Evolutionary conservation across 2,888 invertebrate species (phyloP), one percentile per base, ranked within the genome.

Genomic region (Quadroppia sp.): DNA sequence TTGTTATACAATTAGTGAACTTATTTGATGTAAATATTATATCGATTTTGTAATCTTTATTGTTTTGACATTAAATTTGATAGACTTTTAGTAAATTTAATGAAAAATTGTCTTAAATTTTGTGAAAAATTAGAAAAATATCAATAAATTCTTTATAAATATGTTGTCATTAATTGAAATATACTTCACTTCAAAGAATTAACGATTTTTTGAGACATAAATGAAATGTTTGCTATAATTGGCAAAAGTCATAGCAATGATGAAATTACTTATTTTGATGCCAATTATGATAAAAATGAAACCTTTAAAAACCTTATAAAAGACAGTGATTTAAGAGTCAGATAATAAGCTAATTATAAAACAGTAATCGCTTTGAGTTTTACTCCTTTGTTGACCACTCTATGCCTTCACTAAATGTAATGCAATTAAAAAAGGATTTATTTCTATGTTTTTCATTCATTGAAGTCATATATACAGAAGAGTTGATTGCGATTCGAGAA

Each of bases 371-470:
- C 1, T 23, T 50, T 50, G 50, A 50, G 53, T 23, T 53, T 11
- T 6, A 25, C 25, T 28, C 61, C n/a, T 64, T 36, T 36, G 59
- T 20, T 36, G 36, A 64, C 61, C 36, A 64, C 9, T 64, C 36
- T 64, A 64, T 64, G 11, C 7, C 1, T 64, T 36, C 11, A 17
- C 17, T 59, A 30, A 25, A 59, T 32, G 11, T 11, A 64, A 64
- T 64, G 1, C 61, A 64, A 64, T 64, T 36, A 36, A 64, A 64
- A 64, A 36, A n/a, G 61, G 61, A 64, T 64, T 64, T 20, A 32
- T 64, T 64, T 36, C 2, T 15, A 45, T 45, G 2, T 15, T 45
- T 45, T 45, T 45, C 11, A 17, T 2, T 9, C 45, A 2, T 28
- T 56, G 28, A 56, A 45, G 15, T 17, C 30, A 25, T 53, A 23